These are phyloP conservation scores for Pituophis catenifer DNA, from an alignment of 2,113 vertebrate genomes.

Conservation along the genomic window DNA sequence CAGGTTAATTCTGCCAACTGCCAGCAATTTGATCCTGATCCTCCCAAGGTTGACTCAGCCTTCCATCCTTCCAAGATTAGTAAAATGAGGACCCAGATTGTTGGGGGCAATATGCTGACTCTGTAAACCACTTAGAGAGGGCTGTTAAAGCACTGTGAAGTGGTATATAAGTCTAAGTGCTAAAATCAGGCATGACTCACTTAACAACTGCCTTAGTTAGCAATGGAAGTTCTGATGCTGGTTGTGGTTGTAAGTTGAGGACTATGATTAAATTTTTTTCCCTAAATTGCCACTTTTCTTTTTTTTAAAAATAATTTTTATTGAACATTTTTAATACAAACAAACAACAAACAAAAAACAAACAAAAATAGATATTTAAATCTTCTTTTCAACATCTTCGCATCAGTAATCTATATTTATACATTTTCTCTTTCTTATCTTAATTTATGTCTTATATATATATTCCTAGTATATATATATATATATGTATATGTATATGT, in stretches of 20 bases:
- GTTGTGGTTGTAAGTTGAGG: background rate
- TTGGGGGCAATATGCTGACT: background rate
- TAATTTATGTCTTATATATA: no score
- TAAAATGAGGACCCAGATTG: background rate
- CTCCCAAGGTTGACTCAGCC: background rate
- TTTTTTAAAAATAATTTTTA: no score
- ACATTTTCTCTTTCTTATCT: no score
- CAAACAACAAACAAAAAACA: no score
- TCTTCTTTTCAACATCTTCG: no score
- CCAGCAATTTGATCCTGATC: background rate
- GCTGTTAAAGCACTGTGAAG: background rate
- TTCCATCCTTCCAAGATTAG: background rate
- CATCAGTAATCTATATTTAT: no score
- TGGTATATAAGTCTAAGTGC: background rate
- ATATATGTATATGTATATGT: no score
- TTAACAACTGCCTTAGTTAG: background rate
- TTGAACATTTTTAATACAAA: no score
- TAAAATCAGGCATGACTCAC: background rate
- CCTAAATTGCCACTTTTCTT: background rate
- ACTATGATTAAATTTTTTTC: background rate
- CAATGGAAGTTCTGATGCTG: background rate
- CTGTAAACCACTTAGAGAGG: background rate
- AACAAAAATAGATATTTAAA: no score
- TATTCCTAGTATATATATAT: no score
- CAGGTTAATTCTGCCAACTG: background rate